Conservation (phyloP, 1,140 invertebrate species). For the Ooceraea biroi region DNA sequence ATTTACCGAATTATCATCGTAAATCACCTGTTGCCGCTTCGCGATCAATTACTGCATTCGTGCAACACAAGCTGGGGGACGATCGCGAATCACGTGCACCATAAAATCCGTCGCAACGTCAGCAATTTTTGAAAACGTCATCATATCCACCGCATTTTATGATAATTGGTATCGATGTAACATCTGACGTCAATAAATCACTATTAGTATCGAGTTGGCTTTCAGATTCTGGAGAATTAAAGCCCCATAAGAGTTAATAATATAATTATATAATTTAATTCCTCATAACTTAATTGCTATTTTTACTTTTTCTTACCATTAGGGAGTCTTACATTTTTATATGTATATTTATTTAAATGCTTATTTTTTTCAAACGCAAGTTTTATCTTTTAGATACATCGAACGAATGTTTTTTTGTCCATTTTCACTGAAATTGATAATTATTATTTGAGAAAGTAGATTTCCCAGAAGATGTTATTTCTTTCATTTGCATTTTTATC, state of each 20-base stretch:
- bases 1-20: constrained; percentile 62
- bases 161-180: constrained; percentile 34
- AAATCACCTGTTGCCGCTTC: constrained; percentile 66
- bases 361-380: not conserved
- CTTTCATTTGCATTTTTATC: not conserved
- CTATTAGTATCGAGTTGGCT: not conserved
- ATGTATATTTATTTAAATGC: not conserved
- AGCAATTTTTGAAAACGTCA: constrained; percentile 49
- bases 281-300: not conserved
- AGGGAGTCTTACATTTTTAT: not conserved
- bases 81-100: constrained; percentile 29
- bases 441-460: not conserved
- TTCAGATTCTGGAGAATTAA: not conserved
- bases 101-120: constrained; percentile 39
- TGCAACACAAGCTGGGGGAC: constrained; percentile 48
- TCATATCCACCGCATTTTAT: constrained; percentile 32
- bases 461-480: not conserved
- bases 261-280: not conserved
- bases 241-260: not conserved
- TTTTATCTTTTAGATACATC: not conserved
- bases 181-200: not conserved
- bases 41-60: constrained; percentile 46
- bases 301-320: not conserved
- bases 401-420: not conserved
- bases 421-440: not conserved